A percentile compares a stretch with the other conserved stretches of the same genome.
Evolutionary conservation across 2,888 invertebrate genomes (phyloP).

Genomic region (Rhagonycha lutea): DNA sequence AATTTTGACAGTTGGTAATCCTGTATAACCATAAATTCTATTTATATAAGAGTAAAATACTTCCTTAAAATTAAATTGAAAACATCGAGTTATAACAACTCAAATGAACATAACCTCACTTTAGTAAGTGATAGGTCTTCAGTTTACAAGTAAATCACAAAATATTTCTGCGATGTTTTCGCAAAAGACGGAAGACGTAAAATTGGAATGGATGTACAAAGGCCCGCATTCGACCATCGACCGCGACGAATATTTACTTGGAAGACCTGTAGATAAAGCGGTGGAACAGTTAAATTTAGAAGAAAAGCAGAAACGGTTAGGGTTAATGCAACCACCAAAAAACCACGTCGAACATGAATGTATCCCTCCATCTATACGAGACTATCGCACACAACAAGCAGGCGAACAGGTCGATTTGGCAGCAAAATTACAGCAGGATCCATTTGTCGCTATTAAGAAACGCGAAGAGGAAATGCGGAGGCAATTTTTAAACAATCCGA

Average conservation of each 20-base stretch:
- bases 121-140: background rate
- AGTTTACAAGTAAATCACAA: background rate
- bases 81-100: too few relatives aligned
- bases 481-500: slow-evolving; percentile 87
- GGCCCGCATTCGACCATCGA: slow-evolving; percentile 68
- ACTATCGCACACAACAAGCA: slow-evolving; percentile 48
- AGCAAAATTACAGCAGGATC: slow-evolving; percentile 92
- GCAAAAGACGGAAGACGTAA: slow-evolving; percentile 58
- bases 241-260: slow-evolving; percentile 87
- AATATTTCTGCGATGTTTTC: slow-evolving; percentile 35
- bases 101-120: background rate
- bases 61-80: too few relatives aligned
- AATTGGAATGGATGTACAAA: slow-evolving; percentile 91
- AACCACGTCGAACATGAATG: slow-evolving; percentile 76
- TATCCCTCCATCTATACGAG: slow-evolving; percentile 74
- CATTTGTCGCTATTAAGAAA: slow-evolving; percentile 85
- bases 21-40: too few relatives aligned
- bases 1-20: too few relatives aligned
- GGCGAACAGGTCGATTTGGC: slow-evolving; percentile 73
- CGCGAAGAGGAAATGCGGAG: slow-evolving; percentile 86
- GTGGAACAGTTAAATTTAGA: slow-evolving; percentile 68
- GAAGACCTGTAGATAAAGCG: slow-evolving; percentile 79
- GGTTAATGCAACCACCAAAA: slow-evolving; percentile 55
- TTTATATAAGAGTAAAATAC: too few relatives aligned
- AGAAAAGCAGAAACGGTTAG: slow-evolving; percentile 56